Conservation (phyloP, 2,797 vertebrate species). For the Gastrophryne carolinensis region DNA sequence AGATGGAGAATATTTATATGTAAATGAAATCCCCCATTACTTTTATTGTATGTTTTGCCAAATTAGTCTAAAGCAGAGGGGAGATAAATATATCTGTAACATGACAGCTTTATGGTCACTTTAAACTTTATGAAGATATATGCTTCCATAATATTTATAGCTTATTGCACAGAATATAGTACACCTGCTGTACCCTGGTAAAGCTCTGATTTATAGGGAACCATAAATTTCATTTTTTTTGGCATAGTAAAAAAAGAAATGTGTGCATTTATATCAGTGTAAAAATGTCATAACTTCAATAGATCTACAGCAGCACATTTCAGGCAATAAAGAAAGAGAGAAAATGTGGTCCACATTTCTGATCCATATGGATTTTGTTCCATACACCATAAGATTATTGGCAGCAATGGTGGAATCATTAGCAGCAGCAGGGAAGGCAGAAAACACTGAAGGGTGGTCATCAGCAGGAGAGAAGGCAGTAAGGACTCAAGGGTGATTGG, state of each 20-base stretch:
- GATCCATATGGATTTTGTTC: too few species aligned
- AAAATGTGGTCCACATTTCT: too few species aligned
- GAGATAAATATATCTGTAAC: conserved; percentile 19
- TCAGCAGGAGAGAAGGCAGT: too few species aligned
- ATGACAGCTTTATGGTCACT: conserved; percentile 35
- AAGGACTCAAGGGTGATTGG: too few species aligned
- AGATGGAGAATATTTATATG: conserved; percentile 22
- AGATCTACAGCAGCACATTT: not conserved
- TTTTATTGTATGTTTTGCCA: conserved; percentile 37
- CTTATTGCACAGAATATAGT: conserved; percentile 26
- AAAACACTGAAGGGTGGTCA: too few species aligned
- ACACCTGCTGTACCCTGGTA: conserved; percentile 4
- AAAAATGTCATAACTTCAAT: not conserved
- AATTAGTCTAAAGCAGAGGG: conserved; percentile 21
- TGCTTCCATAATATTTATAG: conserved; percentile 32
- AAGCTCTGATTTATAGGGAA: not conserved
- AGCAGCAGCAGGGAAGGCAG: too few species aligned
- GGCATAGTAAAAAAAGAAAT: not conserved
- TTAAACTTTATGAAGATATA: conserved; percentile 43
- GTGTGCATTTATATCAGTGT: not conserved
- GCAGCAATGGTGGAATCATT: too few species aligned
- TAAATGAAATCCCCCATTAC: conserved; percentile 14
- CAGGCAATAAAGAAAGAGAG: not conserved
- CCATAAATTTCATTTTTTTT: not conserved
- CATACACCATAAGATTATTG: too few species aligned